Base-by-base conservation (phyloP, 2,888 invertebrate genomes). In the Mechanitis mazaeus region DNA sequence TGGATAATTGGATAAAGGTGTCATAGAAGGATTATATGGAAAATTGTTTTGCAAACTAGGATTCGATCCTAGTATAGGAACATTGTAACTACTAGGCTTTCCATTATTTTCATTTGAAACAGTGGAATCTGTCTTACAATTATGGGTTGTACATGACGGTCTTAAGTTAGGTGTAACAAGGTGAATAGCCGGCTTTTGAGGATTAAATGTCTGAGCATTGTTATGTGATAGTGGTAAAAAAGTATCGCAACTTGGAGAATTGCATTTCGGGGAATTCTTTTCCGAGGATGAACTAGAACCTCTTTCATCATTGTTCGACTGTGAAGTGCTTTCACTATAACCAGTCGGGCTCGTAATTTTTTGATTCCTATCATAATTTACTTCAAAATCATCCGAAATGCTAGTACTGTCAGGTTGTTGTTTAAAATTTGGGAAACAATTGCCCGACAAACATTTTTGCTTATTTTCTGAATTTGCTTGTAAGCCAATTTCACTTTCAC, bases 131-230 rank as follows among this genome's bases (percentile, higher is more conserved):
- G 64, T 56, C 11, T 61, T 66, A 58, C 75, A 75, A 55, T 68
- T 66, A 6, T 74, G 69, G 31, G 71, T 67, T 5, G 69, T 70
- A 61, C 76, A 77, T 45, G 72, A 68, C n/a, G 71, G 59, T 55
- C 67, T 76, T 59, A 75, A 60, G 71, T 83, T 83, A 20, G 87
- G 86, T 31, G 80, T 71, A 63, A 78, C 79, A 60, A 85, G 76
- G 66, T 76, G 68, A 61, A 65, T 69, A 35, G 78, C 69, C n/a
- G 87, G 84, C 47, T 63, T 65, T 45, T 60, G 59, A 50, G 53
- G 56, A 57, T 54, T 65, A 46, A 59, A 20, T 33, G 38, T 33
- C 20, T 55, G 50, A 38, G 53, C 33, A 54, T 54, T 63, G 12
- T 20, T 50, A 38, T 58, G 64, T n/a, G 65, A 58, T n/a, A 64